Evolutionary conservation across 2,797 vertebrate genomes (phyloP).

Genomic region (Acridotheres tristis): DNA sequence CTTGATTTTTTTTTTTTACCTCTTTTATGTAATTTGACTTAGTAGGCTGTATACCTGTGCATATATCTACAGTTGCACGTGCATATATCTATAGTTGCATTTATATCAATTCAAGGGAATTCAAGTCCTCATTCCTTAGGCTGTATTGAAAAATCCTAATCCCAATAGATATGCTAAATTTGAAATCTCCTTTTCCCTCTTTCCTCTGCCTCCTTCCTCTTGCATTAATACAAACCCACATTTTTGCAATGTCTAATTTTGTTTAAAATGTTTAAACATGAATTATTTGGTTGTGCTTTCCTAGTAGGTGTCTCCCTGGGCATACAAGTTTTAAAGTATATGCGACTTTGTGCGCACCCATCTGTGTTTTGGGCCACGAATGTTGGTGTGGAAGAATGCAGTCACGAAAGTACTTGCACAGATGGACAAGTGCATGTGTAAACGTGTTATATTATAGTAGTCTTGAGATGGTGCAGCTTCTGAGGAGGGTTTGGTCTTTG

Average conservation of each 20-base stretch:
- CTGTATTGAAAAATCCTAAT: constrained; percentile 14
- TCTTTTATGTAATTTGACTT: not conserved
- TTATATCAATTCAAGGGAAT: constrained; percentile 14
- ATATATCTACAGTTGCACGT: constrained; percentile 48
- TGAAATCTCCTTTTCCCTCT: not conserved
- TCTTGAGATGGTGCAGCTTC: not conserved
- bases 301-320: not conserved
- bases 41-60: not conserved
- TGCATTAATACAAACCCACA: not conserved
- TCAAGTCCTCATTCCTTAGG: constrained; percentile 35
- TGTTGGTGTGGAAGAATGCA: not conserved
- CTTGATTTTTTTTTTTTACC: constrained; percentile 39
- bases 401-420: not conserved
- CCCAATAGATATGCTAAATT: constrained; percentile 19
- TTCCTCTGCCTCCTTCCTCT: not conserved
- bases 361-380: not conserved
- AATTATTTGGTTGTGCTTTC: not conserved
- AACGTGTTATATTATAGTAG: not conserved
- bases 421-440: not conserved
- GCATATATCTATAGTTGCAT: constrained; percentile 50
- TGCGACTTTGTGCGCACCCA: not conserved
- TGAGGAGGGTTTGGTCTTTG: not conserved
- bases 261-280: not conserved
- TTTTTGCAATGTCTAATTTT: not conserved
- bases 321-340: not conserved